Evolutionary conservation across 2,888 invertebrate genomes (phyloP).

Genomic region (Drosophila paramelanica): DNA sequence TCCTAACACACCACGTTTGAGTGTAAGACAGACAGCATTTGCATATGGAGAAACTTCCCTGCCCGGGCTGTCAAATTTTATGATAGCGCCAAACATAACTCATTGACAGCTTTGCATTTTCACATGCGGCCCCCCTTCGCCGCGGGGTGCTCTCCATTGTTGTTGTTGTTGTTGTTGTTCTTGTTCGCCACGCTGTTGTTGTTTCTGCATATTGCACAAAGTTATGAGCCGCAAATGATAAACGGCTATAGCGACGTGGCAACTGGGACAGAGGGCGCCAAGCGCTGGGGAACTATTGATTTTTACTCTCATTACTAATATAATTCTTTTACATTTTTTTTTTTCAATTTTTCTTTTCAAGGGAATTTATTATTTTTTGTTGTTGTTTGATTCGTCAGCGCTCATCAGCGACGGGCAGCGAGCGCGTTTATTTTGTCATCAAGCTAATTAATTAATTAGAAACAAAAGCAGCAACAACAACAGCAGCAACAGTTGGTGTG

Average conservation of each 20-base stretch:
- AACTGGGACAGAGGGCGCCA: background rate
- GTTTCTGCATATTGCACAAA: slow-evolving; percentile 79
- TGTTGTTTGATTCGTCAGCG: slow-evolving; percentile 39
- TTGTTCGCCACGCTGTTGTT: slow-evolving; percentile 13
- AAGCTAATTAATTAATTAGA: slow-evolving; percentile 80
- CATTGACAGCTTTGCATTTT: slow-evolving; percentile 81
- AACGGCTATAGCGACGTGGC: slow-evolving; percentile 52
- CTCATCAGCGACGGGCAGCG: slow-evolving; percentile 56
- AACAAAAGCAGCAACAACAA: slow-evolving; percentile 43
- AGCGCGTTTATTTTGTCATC: slow-evolving; percentile 77
- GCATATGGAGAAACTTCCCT: slow-evolving; percentile 70
- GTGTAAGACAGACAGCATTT: slow-evolving; percentile 58
- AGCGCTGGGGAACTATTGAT: slow-evolving; percentile 56
- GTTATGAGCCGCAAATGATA: slow-evolving; percentile 81
- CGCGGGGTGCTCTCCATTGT: slow-evolving; percentile 39
- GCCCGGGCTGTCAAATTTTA: slow-evolving; percentile 80
- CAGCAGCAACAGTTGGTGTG: slow-evolving; percentile 60
- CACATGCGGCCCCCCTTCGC: slow-evolving; percentile 60
- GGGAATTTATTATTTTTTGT: background rate
- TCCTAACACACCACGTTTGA: slow-evolving; percentile 1
- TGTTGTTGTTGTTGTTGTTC: background rate
- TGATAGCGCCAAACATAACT: slow-evolving; percentile 82
- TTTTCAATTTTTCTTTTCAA: slow-evolving; percentile 1
- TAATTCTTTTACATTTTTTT: slow-evolving; percentile 10
- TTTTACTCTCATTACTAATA: slow-evolving; percentile 40